Conservation (phyloP, 2,888 invertebrate species). For the Odontocolon sp. region DNA sequence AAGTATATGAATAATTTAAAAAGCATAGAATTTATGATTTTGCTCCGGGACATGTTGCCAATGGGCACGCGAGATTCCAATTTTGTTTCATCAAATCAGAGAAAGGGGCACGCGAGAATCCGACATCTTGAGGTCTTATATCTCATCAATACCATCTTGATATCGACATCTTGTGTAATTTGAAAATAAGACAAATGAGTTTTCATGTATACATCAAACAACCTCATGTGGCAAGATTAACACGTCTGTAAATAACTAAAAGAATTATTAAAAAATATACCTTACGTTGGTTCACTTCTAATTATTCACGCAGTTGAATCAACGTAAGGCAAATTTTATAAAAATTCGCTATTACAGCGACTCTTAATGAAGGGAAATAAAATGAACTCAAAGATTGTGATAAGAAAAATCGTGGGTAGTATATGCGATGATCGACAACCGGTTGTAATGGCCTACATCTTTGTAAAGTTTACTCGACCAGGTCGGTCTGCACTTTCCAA, state of each 20-base stretch:
- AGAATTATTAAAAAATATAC: too few relatives aligned
- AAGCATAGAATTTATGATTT: background rate
- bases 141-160: too few relatives aligned
- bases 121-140: too few relatives aligned
- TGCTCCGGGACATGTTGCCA: background rate
- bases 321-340: background rate
- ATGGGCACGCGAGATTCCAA: conserved; percentile 1
- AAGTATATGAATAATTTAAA: conserved; percentile 22
- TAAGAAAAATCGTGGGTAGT: background rate
- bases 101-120: background rate
- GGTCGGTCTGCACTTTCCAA: too few relatives aligned
- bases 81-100: background rate
- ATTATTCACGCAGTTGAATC: background rate
- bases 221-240: too few relatives aligned
- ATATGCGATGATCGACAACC: background rate
- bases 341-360: background rate
- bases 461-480: background rate
- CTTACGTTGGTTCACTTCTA: too few relatives aligned
- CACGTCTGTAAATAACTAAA: too few relatives aligned
- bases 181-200: too few relatives aligned
- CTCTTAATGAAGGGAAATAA: background rate
- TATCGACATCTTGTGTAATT: too few relatives aligned
- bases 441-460: background rate
- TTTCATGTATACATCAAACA: too few relatives aligned
- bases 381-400: background rate